Conservation (phyloP, 2,888 invertebrate species). For the Sabatieria punctata region DNA sequence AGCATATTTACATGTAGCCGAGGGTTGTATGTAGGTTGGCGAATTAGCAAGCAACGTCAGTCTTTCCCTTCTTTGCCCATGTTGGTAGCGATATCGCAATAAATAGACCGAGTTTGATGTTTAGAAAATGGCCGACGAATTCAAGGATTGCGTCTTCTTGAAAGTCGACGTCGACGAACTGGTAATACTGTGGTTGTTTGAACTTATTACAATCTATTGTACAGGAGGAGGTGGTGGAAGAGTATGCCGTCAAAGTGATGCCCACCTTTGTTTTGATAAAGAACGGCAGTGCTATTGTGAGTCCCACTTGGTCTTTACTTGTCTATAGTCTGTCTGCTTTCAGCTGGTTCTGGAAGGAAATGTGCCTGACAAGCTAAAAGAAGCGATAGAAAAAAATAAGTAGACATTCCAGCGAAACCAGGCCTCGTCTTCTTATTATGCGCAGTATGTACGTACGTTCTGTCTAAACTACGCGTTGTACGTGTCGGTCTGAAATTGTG, state of each 20-base stretch:
- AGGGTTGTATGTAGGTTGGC: too few species aligned
- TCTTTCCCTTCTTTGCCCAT: neutral
- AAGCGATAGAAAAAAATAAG: constrained; percentile 10
- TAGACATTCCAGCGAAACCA: too few species aligned
- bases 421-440: too few species aligned
- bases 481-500: too few species aligned
- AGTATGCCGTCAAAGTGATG: constrained; percentile 25
- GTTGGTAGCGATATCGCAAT: neutral
- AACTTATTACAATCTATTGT: constrained; percentile 4
- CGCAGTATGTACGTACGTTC: too few species aligned
- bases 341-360: constrained; percentile 23
- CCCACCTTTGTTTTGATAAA: constrained; percentile 28
- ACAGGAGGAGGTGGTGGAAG: constrained; percentile 19
- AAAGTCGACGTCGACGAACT: constrained; percentile 21
- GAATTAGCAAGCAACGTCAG: too few species aligned
- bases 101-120: constrained; percentile 1
- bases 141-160: constrained; percentile 14
- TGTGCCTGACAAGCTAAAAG: constrained; percentile 18
- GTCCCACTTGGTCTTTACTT: constrained; percentile 5
- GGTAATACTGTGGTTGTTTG: neutral
- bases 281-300: constrained; percentile 18
- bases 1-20: too few species aligned
- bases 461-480: too few species aligned
- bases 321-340: constrained; percentile 4
- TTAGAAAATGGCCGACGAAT: constrained; percentile 15